Evolutionary conservation across 1,140 invertebrate species (phyloP).

Genomic region (Telenomus remus): DNA sequence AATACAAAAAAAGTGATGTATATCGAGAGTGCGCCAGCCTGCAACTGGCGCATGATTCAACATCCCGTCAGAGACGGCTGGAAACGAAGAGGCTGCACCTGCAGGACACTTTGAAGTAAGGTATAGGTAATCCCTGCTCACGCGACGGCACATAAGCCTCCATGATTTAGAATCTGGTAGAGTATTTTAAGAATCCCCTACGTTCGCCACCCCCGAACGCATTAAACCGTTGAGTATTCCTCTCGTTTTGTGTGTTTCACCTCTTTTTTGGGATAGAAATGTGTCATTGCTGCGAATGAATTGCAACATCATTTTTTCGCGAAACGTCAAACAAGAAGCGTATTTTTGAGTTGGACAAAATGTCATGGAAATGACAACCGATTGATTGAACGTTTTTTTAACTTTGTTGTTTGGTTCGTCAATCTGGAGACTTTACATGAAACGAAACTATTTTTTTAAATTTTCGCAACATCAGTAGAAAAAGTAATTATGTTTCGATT

Average conservation of each 20-base stretch:
- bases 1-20: slow-evolving; percentile 28
- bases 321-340: slow-evolving; percentile 24
- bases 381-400: too few species aligned
- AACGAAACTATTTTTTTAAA: too few species aligned
- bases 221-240: slow-evolving; percentile 42
- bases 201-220: slow-evolving; percentile 53
- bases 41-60: slow-evolving; percentile 68
- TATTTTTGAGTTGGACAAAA: slow-evolving; percentile 6
- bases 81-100: slow-evolving; percentile 71
- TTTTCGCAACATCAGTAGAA: too few species aligned
- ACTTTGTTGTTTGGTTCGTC: too few species aligned
- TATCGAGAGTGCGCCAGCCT: slow-evolving; percentile 37
- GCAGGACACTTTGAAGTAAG: slow-evolving; percentile 74
- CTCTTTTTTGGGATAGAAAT: slow-evolving; percentile 19
- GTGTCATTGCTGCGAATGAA: slow-evolving; percentile 31
- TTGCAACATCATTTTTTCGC: slow-evolving; percentile 25
- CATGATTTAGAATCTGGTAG: slow-evolving; percentile 75
- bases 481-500: too few species aligned
- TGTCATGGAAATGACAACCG: too few species aligned
- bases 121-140: slow-evolving; percentile 69
- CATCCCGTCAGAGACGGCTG: slow-evolving; percentile 64
- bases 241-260: slow-evolving; percentile 27
- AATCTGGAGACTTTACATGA: too few species aligned
- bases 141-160: slow-evolving; percentile 72
- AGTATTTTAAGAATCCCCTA: slow-evolving; percentile 75